phyloP scores from a whole-genome alignment of 1,140 invertebrate genomes.

The Saccostrea echinata region DNA sequence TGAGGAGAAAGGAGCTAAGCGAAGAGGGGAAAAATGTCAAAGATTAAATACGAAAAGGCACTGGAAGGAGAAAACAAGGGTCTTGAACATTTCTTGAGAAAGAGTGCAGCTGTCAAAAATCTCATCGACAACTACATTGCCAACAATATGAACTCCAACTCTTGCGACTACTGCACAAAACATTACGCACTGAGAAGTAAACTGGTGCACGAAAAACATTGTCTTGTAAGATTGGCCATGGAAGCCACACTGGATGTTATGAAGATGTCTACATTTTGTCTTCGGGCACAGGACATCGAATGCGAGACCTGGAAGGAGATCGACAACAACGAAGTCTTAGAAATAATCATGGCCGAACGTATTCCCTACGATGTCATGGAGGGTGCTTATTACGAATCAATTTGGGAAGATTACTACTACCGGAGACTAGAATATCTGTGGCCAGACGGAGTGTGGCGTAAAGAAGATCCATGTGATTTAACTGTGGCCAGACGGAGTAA shows the following conservation, averaged over 20 bases:
- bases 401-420: neutral
- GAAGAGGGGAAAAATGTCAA: too few relatives aligned
- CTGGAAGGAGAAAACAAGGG: neutral
- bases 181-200: neutral
- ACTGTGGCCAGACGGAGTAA: too few relatives aligned
- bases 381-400: neutral
- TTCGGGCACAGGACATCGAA: neutral
- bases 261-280: conserved; percentile 11
- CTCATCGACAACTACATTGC: neutral
- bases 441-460: neutral
- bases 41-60: neutral
- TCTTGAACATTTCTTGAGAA: neutral
- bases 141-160: neutral
- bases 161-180: neutral
- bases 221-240: neutral
- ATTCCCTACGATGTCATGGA: neutral
- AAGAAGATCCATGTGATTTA: neutral
- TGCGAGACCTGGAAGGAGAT: neutral
- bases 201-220: neutral
- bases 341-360: neutral
- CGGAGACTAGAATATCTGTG: neutral
- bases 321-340: neutral
- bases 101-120: neutral
- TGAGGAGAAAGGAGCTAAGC: too few relatives aligned
- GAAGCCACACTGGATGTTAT: neutral